Base-by-base conservation (phyloP, 2,113 vertebrate species). In the Elgaria multicarinata region DNA sequence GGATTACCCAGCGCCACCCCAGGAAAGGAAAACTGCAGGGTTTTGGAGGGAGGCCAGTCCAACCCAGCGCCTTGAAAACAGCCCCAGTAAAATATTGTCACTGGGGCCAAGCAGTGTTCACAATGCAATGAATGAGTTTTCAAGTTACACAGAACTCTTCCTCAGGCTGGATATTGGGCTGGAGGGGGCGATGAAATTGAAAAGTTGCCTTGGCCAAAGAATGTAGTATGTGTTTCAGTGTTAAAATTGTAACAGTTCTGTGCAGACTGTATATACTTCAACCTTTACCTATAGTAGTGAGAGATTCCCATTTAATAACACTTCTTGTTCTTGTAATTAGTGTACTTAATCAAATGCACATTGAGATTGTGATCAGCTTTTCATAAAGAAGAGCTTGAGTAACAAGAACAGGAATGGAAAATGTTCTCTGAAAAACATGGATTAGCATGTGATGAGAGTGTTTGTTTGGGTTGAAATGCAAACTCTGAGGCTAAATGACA, bases 381-480 rank as follows among this genome's bases (percentile, higher is more conserved):
- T 28, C 53, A 76, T 66, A 72, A 44, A 42, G 24, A 76, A 76
- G 53, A 33, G 58, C 26, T 62, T 28, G 67, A 85, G 67, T 36
- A 85, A 26, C 28, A 71, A 42, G 9, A 76, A 86, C 55, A 76
- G 64, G 42, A 69, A 80, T 87, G 31, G 62, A 79, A 87, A 80
- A 87, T 39, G 22, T 78, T 10, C 6, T 66, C 18, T 50, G 31
- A 87, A n/a, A 79, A 79, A 67, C 44, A 87, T 69, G 31, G 46
- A 67, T 87, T 79, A 53, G 46, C 44, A 39, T 44, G 26, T 55
- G 88, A 85, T 80, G n/a, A 77, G 72, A 88, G 71, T 62, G 20
- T 62, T 62, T 86, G 0, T 78, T 90, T 50, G 55, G 50, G 74
- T 88, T 91, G 84, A 42, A 67, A 89, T 84, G 90, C 75, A 50